Evolutionary conservation across 2,888 invertebrate species (phyloP), one percentile per base, ranked within the genome.

Genomic region (Napeogenes sylphis): DNA sequence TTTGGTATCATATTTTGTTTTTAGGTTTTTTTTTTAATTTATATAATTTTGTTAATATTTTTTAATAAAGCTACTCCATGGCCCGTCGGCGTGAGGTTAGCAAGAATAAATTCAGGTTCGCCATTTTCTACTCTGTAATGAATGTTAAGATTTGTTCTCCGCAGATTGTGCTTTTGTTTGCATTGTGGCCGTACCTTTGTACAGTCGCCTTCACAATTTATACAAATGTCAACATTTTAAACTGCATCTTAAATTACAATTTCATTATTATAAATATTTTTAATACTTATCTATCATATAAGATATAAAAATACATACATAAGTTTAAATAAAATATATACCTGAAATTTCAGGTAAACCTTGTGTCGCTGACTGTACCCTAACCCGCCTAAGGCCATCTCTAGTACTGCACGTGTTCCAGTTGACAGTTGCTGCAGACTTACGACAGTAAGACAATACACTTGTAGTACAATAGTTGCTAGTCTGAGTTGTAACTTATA

Each of bases 71-170:
- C 85, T 83, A 84, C 84, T 56, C 6, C 58, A 53, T 4, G 58
- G 74, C 79, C 75, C 74, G 73, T 74, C 21, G 21, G 21, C 21
- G 21, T 71, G 73, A 76, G 79, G 81, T 80, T 79, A 77, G 81
- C 84, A 83, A 83, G 87, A 86, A 88, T 87, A 88, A 89, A 89
- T 88, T 84, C 88, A 89, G 89, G 89, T 90, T 85, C 85, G 78
- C 85, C 79, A 80, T 89, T 85, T 83, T 81, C 79, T 76, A 70
- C 75, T 74, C 79, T 80, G 80, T 90, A 90, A 90, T 90, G 88
- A 90, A 87, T 83, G 85, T 90, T 90, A 90, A 90, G 90, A 89
- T 88, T 90, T 87, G 88, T 87, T 81, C 82, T 79, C 82, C 75
- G 75, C 77, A 73, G 83, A 79, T 82, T 81, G 83, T 79, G 77